Evolutionary conservation across 2,888 invertebrate species (phyloP), one percentile per base, ranked within the genome.

Genomic region (Graphium colonna): DNA sequence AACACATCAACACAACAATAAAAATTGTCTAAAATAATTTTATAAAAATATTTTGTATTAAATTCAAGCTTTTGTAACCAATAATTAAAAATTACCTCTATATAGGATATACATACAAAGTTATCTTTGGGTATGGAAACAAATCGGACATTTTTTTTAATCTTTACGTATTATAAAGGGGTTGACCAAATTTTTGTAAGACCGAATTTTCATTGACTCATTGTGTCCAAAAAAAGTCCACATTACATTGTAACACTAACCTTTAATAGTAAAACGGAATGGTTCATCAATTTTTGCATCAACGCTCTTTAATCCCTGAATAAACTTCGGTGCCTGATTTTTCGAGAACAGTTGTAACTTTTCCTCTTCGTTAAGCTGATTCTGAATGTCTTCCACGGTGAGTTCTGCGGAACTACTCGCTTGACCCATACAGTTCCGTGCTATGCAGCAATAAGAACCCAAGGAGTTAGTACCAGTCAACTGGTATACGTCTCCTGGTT

Each of bases 401-500:
- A 97, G 86, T 65, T 96, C 96, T 0, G 97, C 96, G 0, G 94
- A 94, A 71, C 96, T 96, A 67, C 93, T 94, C 0, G 95, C 94
- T 78, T 96, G 95, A 0, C 97, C 97, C 97, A 97, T 97, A 71
- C 96, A 96, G 75, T 97, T 97, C 62, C 91, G 92, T 0, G 97
- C 97, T 47, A 97, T 94, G 74, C 97, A 97, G 68, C 96, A 96
- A 70, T 97, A 97, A 0, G 96, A 95, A 1, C 97, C 95, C 48
- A 97, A 82, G 0, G 97, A 97, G 77, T 97, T 97, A 1, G 96
- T 96, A 9, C 97, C 97, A 0, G 96, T 96, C 12, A 97, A 86
- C 74, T 97, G 97, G 79, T 97, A 97, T 4, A 97, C 97, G 77
- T 97, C 97, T 7, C 97, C 97, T 0, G 97, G 97, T 73, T 95